Evolutionary conservation across 2,797 vertebrate species (phyloP).

Genomic region (Urosaurus nigricauda): DNA sequence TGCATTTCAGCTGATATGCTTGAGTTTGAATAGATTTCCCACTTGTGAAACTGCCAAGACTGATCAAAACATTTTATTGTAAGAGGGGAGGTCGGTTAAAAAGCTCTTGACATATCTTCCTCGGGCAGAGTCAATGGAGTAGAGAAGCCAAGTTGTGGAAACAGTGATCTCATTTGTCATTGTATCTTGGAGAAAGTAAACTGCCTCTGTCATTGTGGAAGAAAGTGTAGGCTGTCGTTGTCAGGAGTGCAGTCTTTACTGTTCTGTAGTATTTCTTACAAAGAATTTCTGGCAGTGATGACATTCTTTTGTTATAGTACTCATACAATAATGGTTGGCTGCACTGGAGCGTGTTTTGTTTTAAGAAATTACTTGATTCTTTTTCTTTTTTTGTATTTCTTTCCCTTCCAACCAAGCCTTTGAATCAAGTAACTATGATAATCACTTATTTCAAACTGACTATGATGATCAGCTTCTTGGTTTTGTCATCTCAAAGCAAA

Average conservation of each 20-base stretch:
- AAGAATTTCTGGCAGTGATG: neutral
- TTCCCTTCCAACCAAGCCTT: neutral
- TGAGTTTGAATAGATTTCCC: conserved; percentile 30
- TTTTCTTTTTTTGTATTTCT: conserved; percentile 4
- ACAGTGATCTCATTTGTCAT: conserved; percentile 20
- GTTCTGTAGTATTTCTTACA: neutral
- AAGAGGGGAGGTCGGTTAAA: neutral
- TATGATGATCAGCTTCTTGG: neutral
- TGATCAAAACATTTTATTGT: conserved; percentile 14
- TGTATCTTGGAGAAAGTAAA: conserved; percentile 34
- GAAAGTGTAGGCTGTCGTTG: conserved; percentile 11
- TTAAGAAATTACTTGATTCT: neutral
- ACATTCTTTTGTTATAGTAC: neutral
- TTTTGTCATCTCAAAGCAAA: neutral
- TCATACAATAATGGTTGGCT: neutral
- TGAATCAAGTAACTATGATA: neutral
- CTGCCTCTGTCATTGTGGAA: conserved; percentile 32
- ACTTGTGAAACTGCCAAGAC: conserved; percentile 25
- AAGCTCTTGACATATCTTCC: conserved; percentile 29
- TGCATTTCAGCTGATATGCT: conserved; percentile 1
- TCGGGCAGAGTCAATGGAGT: conserved; percentile 15
- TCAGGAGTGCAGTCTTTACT: neutral
- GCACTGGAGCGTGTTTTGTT: neutral
- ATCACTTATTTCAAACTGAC: neutral
- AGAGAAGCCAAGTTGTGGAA: conserved; percentile 34